Evolutionary conservation across 2,888 invertebrate species (phyloP).

Genomic region (Erynnis tages): DNA sequence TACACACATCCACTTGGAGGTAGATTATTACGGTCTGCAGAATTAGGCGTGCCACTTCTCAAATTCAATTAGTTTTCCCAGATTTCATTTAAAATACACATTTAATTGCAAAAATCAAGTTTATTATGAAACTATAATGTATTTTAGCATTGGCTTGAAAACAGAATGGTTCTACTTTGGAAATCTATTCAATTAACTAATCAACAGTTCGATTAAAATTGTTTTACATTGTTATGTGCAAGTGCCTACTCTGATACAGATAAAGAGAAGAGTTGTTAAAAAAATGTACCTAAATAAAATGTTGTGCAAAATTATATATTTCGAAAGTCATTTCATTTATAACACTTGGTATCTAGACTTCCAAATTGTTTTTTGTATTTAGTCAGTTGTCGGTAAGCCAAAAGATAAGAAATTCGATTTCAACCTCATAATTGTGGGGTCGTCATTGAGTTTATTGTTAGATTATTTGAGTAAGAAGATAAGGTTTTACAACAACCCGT

Average conservation of each 20-base stretch:
- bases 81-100: background rate
- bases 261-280: no score
- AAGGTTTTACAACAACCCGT: constrained; percentile 36
- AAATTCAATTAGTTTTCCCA: constrained; percentile 14
- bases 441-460: constrained; percentile 46
- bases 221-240: no score
- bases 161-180: no score
- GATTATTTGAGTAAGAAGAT: constrained; percentile 35
- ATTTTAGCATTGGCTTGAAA: no score
- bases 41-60: constrained; percentile 9
- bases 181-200: no score
- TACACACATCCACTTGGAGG: constrained; percentile 7
- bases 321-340: no score
- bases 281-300: no score
- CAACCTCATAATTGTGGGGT: constrained; percentile 46
- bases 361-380: background rate
- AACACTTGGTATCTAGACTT: no score
- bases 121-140: no score
- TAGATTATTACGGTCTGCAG: constrained; percentile 18
- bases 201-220: no score
- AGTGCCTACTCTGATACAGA: no score
- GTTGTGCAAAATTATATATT: no score
- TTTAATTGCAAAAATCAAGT: background rate
- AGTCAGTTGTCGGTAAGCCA: background rate
- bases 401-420: constrained; percentile 31